phyloP scores from a whole-genome alignment of 2,888 invertebrate species.

The Tupiocoris notatus region DNA sequence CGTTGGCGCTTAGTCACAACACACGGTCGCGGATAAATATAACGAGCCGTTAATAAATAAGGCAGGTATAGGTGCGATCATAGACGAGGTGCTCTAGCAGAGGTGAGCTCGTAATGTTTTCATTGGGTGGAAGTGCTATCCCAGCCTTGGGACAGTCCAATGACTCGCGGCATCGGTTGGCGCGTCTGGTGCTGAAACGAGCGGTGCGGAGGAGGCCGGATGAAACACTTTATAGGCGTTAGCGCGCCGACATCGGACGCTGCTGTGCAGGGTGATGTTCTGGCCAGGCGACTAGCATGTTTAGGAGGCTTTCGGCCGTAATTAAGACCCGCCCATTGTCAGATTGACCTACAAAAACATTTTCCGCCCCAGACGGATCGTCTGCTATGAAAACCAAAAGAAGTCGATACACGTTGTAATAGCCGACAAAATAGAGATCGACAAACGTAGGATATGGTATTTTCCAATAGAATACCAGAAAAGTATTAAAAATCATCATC shows the following conservation, averaged over 20 bases:
- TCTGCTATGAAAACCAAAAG: no score
- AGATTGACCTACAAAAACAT: not conserved
- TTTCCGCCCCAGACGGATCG: no score
- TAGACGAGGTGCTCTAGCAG: not conserved
- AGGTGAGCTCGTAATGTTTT: not conserved
- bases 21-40: not conserved
- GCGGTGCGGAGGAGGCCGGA: not conserved
- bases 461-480: no score
- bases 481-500: no score
- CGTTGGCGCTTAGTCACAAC: not conserved
- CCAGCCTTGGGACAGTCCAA: not conserved
- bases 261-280: not conserved
- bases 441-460: no score
- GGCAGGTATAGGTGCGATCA: not conserved
- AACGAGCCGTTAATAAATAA: not conserved
- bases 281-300: not conserved
- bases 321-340: not conserved
- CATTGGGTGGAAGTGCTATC: not conserved
- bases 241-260: not conserved
- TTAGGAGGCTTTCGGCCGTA: not conserved
- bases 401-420: no score
- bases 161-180: not conserved
- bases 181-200: not conserved
- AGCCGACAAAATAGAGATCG: no score
- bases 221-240: not conserved